Evolutionary conservation across 2,797 vertebrate genomes (phyloP).

Genomic region (Falco berigora): DNA sequence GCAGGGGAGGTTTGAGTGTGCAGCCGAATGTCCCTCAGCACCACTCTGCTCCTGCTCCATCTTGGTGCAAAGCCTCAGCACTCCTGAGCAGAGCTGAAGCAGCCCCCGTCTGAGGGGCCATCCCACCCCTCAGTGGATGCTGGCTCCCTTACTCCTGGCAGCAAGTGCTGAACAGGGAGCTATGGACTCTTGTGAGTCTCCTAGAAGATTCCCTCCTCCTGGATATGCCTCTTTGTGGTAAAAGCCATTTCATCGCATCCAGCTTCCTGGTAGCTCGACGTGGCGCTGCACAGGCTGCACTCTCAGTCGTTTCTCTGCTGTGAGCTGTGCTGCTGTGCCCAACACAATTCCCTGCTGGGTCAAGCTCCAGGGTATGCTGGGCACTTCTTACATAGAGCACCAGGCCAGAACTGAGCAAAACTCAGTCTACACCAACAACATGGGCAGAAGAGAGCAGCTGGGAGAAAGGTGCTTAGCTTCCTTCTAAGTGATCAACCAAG

Average conservation of each 20-base stretch:
- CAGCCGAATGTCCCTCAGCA: background rate
- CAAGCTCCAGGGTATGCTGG: background rate
- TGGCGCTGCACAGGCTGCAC: fast-evolving
- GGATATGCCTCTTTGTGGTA: fast-evolving
- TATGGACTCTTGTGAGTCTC: background rate
- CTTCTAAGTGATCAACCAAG: background rate
- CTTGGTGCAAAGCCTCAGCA: background rate
- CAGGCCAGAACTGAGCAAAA: background rate
- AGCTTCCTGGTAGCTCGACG: background rate
- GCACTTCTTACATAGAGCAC: background rate
- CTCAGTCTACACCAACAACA: background rate
- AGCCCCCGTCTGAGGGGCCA: background rate
- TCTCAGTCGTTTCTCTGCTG: background rate
- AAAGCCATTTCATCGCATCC: background rate
- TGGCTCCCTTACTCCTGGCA: background rate
- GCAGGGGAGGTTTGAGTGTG: background rate
- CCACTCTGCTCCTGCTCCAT: background rate
- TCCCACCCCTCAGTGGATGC: background rate
- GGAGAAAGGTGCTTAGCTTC: background rate
- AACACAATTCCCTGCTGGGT: background rate
- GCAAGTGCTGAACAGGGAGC: fast-evolving
- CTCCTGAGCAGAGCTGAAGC: background rate
- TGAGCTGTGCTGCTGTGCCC: background rate
- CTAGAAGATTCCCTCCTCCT: background rate
- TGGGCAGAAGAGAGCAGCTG: background rate